These are phyloP conservation scores for Aplochiton taeniatus DNA, from an alignment of 2,797 vertebrate species.

Conservation along the genomic window DNA sequence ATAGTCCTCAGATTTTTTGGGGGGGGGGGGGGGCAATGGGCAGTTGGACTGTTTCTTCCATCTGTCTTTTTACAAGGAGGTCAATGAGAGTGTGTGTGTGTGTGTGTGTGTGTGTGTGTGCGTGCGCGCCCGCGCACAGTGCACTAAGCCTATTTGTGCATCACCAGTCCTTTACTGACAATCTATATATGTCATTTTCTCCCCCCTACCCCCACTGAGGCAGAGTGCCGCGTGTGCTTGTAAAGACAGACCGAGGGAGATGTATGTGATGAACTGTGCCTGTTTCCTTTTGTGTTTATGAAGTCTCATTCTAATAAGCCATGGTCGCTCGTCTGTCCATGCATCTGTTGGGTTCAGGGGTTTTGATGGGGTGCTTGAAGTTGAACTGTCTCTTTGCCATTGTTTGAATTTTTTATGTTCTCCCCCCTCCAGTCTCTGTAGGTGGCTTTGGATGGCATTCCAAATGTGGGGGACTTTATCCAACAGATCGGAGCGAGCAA, in stretches of 20 bases:
- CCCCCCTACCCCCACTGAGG: constrained; percentile 19
- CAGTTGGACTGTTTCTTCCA: constrained; percentile 2
- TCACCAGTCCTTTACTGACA: constrained; percentile 28
- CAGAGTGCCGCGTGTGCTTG: constrained; percentile 31
- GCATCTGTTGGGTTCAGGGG: too few relatives aligned
- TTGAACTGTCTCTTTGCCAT: neutral
- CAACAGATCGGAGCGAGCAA: too few relatives aligned
- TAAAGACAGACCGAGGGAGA: constrained; percentile 41
- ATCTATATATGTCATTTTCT: constrained; percentile 52
- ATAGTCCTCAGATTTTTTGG: too few relatives aligned
- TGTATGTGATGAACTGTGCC: constrained; percentile 35
- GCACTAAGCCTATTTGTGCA: constrained; percentile 8
- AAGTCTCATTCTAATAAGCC: constrained; percentile 36
- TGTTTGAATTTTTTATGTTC: too few relatives aligned
- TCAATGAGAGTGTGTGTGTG: too few relatives aligned
- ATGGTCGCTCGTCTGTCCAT: constrained; percentile 31
- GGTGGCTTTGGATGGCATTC: too few relatives aligned
- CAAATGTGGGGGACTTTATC: too few relatives aligned
- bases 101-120: too few relatives aligned
- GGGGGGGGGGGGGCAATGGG: too few relatives aligned
- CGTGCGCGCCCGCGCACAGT: neutral
- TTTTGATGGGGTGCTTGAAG: too few relatives aligned
- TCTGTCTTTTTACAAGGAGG: neutral
- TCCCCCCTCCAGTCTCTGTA: constrained; percentile 5
- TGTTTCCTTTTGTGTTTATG: constrained; percentile 41